Percentiles rank a stretch among this genome's conserved stretches.
These are phyloP conservation scores for Chloroclystis v-ata DNA, from an alignment of 2,888 invertebrate species.

Conservation along the genomic window DNA sequence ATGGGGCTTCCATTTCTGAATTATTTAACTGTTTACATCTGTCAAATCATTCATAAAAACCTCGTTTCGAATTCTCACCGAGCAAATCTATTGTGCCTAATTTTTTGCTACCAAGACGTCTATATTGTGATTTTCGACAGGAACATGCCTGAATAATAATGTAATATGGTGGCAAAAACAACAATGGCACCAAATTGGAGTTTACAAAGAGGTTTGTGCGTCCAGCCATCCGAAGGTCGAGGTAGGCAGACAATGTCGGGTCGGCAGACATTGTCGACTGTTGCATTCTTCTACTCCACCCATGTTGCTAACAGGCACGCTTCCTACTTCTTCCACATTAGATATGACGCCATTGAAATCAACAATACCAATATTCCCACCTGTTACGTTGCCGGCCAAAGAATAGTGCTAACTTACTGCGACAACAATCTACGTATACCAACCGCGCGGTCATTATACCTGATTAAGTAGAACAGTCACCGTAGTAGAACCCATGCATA, in stretches of 20 bases:
- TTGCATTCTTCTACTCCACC: conserved; percentile 7
- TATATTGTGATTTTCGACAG: conserved; percentile 14
- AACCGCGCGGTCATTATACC: no score
- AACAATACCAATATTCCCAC: no score
- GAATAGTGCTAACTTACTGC: no score
- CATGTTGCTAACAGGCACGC: neutral
- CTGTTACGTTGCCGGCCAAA: no score
- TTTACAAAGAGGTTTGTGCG: conserved; percentile 22
- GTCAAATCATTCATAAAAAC: conserved; percentile 4
- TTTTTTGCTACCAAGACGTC: conserved; percentile 14
- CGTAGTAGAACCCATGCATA: no score
- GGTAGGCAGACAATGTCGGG: conserved; percentile 19
- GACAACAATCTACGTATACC: no score
- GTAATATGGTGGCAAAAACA: conserved; percentile 21
- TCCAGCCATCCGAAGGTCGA: conserved; percentile 26
- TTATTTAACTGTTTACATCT: conserved; percentile 1
- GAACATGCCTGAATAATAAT: conserved; percentile 18
- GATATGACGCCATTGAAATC: neutral
- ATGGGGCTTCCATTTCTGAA: neutral
- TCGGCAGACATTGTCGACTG: conserved; percentile 14
- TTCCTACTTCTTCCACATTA: neutral
- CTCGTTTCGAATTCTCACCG: conserved; percentile 2
- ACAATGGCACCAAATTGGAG: conserved; percentile 19
- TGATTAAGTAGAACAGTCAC: no score
- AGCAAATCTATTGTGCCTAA: conserved; percentile 8